These are phyloP conservation scores for Agrotis segetum DNA, from an alignment of 2,888 invertebrate species.

Conservation along the genomic window DNA sequence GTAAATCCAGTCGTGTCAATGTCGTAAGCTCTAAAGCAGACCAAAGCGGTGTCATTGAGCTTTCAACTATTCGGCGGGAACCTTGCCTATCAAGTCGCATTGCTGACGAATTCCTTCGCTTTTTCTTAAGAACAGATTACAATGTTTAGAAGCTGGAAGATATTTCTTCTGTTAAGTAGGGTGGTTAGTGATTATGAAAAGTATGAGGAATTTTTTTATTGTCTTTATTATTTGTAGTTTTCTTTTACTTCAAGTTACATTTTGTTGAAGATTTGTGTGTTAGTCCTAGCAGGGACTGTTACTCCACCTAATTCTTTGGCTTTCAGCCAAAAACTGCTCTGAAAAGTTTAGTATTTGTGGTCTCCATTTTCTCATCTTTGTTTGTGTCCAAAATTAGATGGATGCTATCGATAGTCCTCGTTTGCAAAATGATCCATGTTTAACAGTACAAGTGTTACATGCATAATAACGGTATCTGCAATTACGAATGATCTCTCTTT, in stretches of 20 bases:
- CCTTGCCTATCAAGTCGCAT: constrained; percentile 58
- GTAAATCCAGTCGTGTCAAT: neutral
- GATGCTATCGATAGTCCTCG: neutral
- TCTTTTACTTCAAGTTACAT: neutral
- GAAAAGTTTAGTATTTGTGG: neutral
- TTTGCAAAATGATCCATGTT: neutral
- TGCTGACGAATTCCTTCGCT: constrained; percentile 57
- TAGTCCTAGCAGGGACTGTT: neutral
- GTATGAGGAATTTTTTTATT: constrained; percentile 4
- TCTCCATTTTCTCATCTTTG: neutral
- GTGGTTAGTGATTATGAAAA: constrained; percentile 21
- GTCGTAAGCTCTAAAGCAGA: constrained; percentile 66
- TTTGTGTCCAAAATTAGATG: neutral
- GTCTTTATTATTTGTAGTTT: neutral
- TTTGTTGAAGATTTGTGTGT: neutral
- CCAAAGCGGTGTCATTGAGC: constrained; percentile 82
- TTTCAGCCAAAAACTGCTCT: neutral
- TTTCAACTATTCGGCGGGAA: constrained; percentile 80
- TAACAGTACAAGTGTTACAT: neutral
- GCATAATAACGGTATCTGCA: neutral
- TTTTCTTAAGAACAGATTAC: constrained; percentile 59
- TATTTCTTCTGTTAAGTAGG: constrained; percentile 32
- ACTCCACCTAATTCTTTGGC: neutral
- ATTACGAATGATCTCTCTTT: neutral
- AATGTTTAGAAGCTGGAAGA: constrained; percentile 47